Base-by-base conservation (phyloP, 2,888 invertebrate genomes). In the Leptinotarsa juncta region DNA sequence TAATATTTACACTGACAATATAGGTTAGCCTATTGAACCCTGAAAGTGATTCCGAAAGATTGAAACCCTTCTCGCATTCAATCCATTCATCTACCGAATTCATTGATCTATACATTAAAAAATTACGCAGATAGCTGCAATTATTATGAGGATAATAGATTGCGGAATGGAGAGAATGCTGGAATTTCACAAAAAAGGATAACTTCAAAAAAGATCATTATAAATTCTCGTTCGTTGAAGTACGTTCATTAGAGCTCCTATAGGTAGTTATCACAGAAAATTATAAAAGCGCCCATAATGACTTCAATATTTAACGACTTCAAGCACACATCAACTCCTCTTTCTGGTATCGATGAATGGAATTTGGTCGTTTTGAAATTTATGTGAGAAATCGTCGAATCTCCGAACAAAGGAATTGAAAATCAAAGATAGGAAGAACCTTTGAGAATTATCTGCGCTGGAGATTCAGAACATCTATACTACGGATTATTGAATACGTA, bases 81-180 rank as follows among this genome's bases (percentile, higher is more conserved):
- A n/a, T 12, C 18, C 53, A 18, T 18, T 53, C 10, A 10, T n/a
- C 53, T 53, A 53, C 53, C 53, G 18, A 53, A 53, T 18, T 53
- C 18, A 53, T 53, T 18, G 53, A 18, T 18, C 18, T 18, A 53
- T 53, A 53, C 3, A 66, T 48, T 5, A 16, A 12, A n/a, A 48
- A 66, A 20, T 66, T 66, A 67, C n/a, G 67, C 16, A 50, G 67
- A 67, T 67, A 50, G n/a, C 26, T 18, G 26, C 51, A 50, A 51
- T 48, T 20, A 67, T 51, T 66, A 5, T 15, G 18, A 20, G 42
- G 42, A 66, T 42, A 66, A 67, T 67, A 16, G 26, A 26, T 51
- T 4, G 18, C 67, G n/a, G 23, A 57, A 18, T 20, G 57, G 23
- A 57, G 23, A 23, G 4, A 20, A 20, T 15, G 26, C 14, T 42